A percentile compares a stretch with the other conserved stretches of the same genome.
These are phyloP conservation scores for Knipowitschia caucasica DNA, from an alignment of 2,797 vertebrate species.

Conservation along the genomic window DNA sequence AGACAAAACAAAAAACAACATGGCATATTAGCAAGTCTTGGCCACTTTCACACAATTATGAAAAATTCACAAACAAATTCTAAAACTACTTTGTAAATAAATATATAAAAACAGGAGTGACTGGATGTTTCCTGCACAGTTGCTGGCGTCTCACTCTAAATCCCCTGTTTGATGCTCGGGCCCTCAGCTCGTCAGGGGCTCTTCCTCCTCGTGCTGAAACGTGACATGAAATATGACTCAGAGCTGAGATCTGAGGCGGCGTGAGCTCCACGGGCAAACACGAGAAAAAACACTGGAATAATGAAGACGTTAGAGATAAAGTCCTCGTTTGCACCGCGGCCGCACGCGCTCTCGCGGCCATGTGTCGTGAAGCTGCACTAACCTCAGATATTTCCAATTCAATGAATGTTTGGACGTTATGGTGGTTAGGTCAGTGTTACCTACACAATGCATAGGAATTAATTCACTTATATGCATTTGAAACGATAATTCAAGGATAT, in stretches of 20 bases:
- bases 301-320: conserved; percentile 3
- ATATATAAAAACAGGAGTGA: too few relatives aligned
- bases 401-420: conserved; percentile 15
- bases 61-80: neutral
- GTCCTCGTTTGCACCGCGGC: conserved; percentile 3
- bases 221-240: conserved; percentile 63
- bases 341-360: conserved; percentile 12
- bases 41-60: neutral
- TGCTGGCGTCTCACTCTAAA: conserved; percentile 25
- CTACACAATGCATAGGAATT: conserved; percentile 29
- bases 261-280: conserved; percentile 49
- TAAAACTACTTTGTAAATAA: too few relatives aligned
- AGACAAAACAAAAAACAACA: too few relatives aligned
- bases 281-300: neutral
- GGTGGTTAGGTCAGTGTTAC: conserved; percentile 28
- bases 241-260: conserved; percentile 37
- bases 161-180: conserved; percentile 12
- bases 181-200: conserved; percentile 28
- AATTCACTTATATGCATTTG: conserved; percentile 29
- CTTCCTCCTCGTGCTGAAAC: conserved; percentile 53
- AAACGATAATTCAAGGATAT: too few relatives aligned
- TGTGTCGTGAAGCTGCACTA: conserved; percentile 21
- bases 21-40: too few relatives aligned
- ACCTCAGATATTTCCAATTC: conserved; percentile 22
- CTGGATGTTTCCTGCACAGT: conserved; percentile 2